Evolutionary conservation across 2,888 invertebrate species (phyloP).

Genomic region (Dasypogon diadema): DNA sequence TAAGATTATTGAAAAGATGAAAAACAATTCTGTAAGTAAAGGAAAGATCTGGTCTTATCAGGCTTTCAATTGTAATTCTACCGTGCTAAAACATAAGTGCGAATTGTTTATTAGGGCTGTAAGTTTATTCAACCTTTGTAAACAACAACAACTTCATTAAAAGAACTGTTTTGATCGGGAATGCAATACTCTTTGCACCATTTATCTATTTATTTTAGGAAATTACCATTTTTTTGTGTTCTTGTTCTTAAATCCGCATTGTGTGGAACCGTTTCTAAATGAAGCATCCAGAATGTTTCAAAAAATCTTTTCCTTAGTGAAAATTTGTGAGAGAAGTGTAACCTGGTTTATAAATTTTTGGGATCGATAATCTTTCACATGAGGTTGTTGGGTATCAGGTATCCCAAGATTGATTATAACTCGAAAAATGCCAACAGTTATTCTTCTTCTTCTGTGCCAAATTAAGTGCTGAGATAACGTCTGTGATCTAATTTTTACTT

Average conservation of each 20-base stretch:
- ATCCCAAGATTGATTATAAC: no score
- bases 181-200: background rate
- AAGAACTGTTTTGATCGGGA: background rate
- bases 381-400: no score
- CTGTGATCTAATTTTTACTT: no score
- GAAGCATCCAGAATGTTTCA: no score
- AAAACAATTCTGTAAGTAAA: constrained; percentile 8
- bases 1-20: constrained; percentile 11
- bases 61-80: constrained; percentile 6
- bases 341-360: background rate
- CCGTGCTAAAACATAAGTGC: background rate
- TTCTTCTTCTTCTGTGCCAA: constrained; percentile 55
- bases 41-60: constrained; percentile 3
- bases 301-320: no score
- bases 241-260: constrained; percentile 10
- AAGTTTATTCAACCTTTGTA: background rate
- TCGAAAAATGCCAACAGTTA: no score
- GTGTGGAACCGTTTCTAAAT: constrained; percentile 4
- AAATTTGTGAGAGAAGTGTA: no score
- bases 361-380: constrained; percentile 56
- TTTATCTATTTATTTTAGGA: background rate
- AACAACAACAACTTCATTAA: background rate
- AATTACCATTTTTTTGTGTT: constrained; percentile 3
- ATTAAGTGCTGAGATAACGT: no score
- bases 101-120: background rate